Evolutionary conservation across 2,113 vertebrate genomes (phyloP).

Genomic region (Sialia sialis): DNA sequence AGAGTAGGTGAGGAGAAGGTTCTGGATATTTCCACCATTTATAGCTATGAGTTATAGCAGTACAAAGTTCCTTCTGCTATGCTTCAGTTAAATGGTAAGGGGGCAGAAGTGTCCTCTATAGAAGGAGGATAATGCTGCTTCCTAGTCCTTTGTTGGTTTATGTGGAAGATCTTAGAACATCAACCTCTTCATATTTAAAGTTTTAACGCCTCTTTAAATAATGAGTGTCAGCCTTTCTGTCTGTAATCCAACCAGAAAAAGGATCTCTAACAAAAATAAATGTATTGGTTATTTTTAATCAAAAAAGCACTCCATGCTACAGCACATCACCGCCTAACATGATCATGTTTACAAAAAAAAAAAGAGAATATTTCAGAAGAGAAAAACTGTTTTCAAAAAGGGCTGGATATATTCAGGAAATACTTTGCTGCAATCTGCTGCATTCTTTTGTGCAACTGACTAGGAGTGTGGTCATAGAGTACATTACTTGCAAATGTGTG

Average conservation of each 20-base stretch:
- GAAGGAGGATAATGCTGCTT: background rate
- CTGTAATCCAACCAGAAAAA: background rate
- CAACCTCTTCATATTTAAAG: background rate
- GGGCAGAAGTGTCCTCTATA: background rate
- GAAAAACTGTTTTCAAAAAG: background rate
- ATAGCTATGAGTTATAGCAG: background rate
- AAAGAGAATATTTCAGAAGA: background rate
- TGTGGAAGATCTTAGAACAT: background rate
- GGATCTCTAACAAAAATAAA: background rate
- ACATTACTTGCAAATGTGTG: background rate
- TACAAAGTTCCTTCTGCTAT: background rate
- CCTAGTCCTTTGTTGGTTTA: background rate
- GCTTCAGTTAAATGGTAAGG: background rate
- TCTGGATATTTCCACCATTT: background rate
- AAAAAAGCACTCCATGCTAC: background rate
- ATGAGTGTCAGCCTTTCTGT: background rate
- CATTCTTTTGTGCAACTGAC: background rate
- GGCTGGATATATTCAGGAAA: background rate
- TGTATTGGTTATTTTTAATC: background rate
- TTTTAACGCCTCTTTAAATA: background rate
- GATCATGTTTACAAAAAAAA: background rate
- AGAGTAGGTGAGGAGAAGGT: background rate
- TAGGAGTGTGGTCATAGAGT: background rate
- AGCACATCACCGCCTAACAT: background rate
- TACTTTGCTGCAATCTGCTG: background rate